Conservation (phyloP, 2,797 vertebrate genomes). For the Lithobates sylvaticus region DNA sequence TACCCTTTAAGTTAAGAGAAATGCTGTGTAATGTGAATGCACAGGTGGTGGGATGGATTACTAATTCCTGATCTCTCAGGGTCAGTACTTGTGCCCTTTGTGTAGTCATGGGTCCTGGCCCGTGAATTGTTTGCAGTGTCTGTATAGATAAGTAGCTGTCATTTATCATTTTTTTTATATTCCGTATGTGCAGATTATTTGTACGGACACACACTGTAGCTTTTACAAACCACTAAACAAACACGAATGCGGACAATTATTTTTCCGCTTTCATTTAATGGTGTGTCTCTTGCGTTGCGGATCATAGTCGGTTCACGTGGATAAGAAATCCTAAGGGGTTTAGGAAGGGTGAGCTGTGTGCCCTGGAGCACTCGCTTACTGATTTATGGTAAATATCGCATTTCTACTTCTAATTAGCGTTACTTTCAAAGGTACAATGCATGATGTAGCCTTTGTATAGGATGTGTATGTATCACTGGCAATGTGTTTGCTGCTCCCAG, state of each 20-base stretch:
- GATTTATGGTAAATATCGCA: conserved; percentile 3
- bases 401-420: background rate
- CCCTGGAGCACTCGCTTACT: background rate
- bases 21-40: no score
- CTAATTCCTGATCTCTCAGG: no score
- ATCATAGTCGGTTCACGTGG: background rate
- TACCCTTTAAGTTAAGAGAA: no score
- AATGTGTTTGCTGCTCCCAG: background rate
- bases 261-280: background rate
- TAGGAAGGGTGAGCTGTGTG: background rate
- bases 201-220: background rate
- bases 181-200: background rate
- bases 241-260: background rate
- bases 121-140: background rate
- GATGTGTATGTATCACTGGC: background rate
- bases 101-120: background rate
- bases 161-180: background rate
- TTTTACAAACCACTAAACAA: background rate
- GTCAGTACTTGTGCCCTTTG: no score
- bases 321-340: background rate
- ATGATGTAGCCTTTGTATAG: conserved; percentile 3
- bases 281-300: background rate
- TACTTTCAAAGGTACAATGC: background rate
- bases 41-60: no score
- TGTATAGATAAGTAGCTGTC: background rate